Base-by-base conservation (phyloP, 2,113 vertebrate genomes). In the Sander vitreus region DNA sequence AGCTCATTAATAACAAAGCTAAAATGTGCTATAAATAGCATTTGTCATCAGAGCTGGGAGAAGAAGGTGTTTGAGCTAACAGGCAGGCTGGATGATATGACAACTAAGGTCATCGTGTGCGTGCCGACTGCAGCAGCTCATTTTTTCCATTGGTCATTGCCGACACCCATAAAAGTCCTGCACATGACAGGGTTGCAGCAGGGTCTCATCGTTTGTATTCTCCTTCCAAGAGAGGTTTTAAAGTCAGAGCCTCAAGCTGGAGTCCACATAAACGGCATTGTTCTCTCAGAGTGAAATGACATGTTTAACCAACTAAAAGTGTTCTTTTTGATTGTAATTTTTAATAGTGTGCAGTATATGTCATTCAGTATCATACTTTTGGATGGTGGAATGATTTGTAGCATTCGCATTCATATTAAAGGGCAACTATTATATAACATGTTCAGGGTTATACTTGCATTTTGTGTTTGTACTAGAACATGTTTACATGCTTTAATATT, bases 1-100 rank as follows among this genome's bases (percentile, higher is more conserved):
- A 85, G 60, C 80, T 36, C 27, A 54, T 86, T 87, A 88, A 89
- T 85, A 90, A 81, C 75, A 82, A 64, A 23, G 85, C 81, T 76
- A 70, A 82, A 84, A 86, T 82, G 59, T 63, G 66, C 92, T 95
- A 95, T 93, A 92, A 95, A 95, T 95, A 96, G 88, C 55, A 27
- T 84, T 89, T 89, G 93, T 92, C 89, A 93, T 85, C 80, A 89
- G 92, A 94, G 90, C 80, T 80, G 82, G 83, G 86, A 86, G 85
- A 92, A 83, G 89, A 93, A 93, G 85, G 86, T 91, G 89, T 91
- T 90, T 84, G 85, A 85, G 78, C 82, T 69, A 88, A 87, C 87
- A 74, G 88, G 39, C 85, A 73, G 88, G 6, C 86, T 81, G 83
- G 80, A 86, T 88, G 82, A 92, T 82, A 88, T 91, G 86, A 82